Conservation (phyloP, 2,888 invertebrate genomes). For the Megastigmus dorsalis region DNA sequence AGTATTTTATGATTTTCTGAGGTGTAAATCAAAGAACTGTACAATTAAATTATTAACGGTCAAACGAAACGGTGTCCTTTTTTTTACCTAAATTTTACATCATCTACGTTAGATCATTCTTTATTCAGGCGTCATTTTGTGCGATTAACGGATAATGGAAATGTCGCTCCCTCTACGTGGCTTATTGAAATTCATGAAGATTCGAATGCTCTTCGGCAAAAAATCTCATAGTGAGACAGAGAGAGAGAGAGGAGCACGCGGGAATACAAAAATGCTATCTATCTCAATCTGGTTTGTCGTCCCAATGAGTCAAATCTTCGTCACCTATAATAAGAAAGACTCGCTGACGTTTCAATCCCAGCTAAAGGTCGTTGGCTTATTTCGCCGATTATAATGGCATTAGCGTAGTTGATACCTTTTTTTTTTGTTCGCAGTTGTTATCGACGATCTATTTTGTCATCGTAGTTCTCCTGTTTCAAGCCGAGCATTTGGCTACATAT, state of each 20-base stretch:
- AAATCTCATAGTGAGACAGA: no score
- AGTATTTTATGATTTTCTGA: no score
- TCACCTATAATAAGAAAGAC: not conserved
- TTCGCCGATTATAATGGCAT: not conserved
- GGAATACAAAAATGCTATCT: no score
- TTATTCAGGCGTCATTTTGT: constrained; percentile 5
- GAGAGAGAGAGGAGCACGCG: not conserved
- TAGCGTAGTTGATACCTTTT: not conserved
- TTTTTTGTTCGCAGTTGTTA: not conserved
- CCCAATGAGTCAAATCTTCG: constrained; percentile 17
- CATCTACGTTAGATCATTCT: constrained; percentile 1
- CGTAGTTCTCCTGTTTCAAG: no score
- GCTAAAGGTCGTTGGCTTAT: constrained; percentile 25
- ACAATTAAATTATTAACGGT: no score
- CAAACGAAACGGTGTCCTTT: no score
- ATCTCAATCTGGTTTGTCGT: not conserved
- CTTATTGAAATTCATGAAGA: constrained; percentile 33
- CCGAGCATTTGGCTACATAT: no score
- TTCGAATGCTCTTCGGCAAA: not conserved
- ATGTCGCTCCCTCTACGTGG: not conserved
- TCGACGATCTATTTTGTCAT: not conserved
- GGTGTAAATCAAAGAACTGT: no score
- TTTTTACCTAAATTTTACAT: no score
- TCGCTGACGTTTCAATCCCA: not conserved
- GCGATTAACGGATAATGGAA: constrained; percentile 19